Evolutionary conservation across 2,113 vertebrate species (phyloP), one percentile per base, ranked within the genome.

Genomic region (Harpagus bidentatus): DNA sequence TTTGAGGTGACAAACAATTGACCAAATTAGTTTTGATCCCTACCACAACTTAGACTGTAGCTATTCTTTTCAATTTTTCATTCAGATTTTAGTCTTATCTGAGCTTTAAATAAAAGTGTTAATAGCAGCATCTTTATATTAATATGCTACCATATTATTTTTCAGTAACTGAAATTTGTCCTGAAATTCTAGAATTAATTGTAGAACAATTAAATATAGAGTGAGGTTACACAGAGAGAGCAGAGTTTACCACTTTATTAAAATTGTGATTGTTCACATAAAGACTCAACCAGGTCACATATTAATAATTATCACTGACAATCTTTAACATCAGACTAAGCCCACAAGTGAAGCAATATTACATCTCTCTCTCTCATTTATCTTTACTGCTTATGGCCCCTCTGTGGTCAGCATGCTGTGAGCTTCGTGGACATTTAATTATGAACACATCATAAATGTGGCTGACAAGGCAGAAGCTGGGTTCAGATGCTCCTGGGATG

Each of bases 241-340:
- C 5, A 36, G 91, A 94, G 95, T 96, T 98, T 95, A 93, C 95
- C 96, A 96, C 97, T 98, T 97, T 98, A 98, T 98, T 98, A 98
- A 98, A 98, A 98, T 95, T 62, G 96, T 97, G 98, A 98, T 97
- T 94, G 97, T 97, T 98, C 98, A 95, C 94, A 98, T 97, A 97
- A 98, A 98, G 98, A 98, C 98, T 97, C 97, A 97, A 97, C 98
- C 98, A 98, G 98, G 98, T 98, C 98, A 98, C 98, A 98, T 98
- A 98, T 98, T 99, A 98, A 99, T 99, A 99, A 99, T 99, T 98
- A 98, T 98, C 98, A 97, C 97, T 98, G 98, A 98, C 98, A 98
- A 98, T 98, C 98, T 98, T 98, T 98, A 99, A 98, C 98, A 98
- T 98, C 98, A 98, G 98, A 98, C 74, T 90, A 98, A 98, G 98